Base-by-base conservation (phyloP, 2,888 invertebrate genomes). In the Coelopa pilipes region DNA sequence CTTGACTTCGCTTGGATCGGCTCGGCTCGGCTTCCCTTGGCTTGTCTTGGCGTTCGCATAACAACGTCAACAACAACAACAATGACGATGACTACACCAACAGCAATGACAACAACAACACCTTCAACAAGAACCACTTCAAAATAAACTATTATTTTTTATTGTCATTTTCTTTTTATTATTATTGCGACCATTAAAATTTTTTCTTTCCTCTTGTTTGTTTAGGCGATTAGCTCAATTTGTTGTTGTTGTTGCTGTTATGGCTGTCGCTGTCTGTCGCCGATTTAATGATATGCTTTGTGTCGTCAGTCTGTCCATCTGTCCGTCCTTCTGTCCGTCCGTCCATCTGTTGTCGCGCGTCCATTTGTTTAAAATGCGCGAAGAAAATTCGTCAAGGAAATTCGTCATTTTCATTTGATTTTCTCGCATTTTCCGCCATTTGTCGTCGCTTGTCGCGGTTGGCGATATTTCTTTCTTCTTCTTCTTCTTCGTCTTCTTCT, bases 341-440 rank as follows among this genome's bases (percentile, higher is more conserved):
- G 45, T 45, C 50, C 15, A 10, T 2, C 1, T 55, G 15, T 50
- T 71, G 11, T 60, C 24, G 11, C 17, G 50, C 34, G 62, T 17
- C 63, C 62, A 71, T 71, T 71, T 65, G 19, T 53, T 65, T 46
- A 55, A 65, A 63, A 71, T 71, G 63, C 45, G 34, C 2, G 34
- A 7, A 34, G 34, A 45, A 71, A 70, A 24, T 55, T 71, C 65
- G 19, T n/a, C 47, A 62, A 49, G 45, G 45, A 46, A 21, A 53
- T 63, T 65, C 19, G 63, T 65, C 46, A 71, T 63, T 63, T 71
- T 71, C 49, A 45, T 34, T 17, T 19, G 59, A 57, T 70, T 70
- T 70, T 70, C 49, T 60, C 19, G 34, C 19, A 69, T 63, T 19
- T 70, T 62, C n/a, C 47, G 49, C 62, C 47, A 47, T 69, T 69